Conservation (phyloP, 1,140 invertebrate genomes). For the Drosophila cardini region DNA sequence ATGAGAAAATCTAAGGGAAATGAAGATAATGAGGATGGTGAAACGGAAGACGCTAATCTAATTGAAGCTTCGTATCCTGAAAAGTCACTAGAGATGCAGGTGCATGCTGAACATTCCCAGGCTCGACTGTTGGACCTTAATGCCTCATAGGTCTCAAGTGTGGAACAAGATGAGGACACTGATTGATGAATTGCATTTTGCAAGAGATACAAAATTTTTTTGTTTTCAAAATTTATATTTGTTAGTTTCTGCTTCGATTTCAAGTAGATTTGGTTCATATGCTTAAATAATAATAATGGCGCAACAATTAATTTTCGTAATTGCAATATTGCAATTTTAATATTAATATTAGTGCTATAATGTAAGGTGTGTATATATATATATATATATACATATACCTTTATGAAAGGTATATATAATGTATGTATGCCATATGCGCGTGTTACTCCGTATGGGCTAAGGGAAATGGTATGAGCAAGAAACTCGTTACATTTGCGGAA, state of each 20-base stretch:
- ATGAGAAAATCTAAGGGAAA: not conserved
- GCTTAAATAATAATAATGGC: conserved; percentile 15
- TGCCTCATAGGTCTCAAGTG: not conserved
- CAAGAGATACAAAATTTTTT: conserved; percentile 6
- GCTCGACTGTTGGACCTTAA: not conserved
- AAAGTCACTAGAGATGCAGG: not conserved
- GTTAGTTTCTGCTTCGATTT: not conserved
- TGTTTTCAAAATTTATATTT: conserved; percentile 13
- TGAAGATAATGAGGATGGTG: not conserved
- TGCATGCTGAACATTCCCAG: not conserved
- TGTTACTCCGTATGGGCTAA: too few relatives aligned
- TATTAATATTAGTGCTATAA: too few relatives aligned
- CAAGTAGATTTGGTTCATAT: not conserved
- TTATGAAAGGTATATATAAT: too few relatives aligned
- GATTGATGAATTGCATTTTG: conserved; percentile 1
- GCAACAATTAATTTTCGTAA: not conserved
- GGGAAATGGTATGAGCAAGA: too few relatives aligned
- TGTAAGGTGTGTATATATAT: too few relatives aligned
- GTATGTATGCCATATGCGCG: too few relatives aligned
- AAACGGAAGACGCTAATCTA: not conserved
- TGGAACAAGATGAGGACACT: not conserved
- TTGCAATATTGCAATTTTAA: too few relatives aligned
- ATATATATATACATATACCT: too few relatives aligned
- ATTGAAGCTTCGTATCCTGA: not conserved
- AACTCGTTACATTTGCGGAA: too few relatives aligned